phyloP scores from a whole-genome alignment of 2,797 vertebrate species.

The Cercopithecus mitis region DNA sequence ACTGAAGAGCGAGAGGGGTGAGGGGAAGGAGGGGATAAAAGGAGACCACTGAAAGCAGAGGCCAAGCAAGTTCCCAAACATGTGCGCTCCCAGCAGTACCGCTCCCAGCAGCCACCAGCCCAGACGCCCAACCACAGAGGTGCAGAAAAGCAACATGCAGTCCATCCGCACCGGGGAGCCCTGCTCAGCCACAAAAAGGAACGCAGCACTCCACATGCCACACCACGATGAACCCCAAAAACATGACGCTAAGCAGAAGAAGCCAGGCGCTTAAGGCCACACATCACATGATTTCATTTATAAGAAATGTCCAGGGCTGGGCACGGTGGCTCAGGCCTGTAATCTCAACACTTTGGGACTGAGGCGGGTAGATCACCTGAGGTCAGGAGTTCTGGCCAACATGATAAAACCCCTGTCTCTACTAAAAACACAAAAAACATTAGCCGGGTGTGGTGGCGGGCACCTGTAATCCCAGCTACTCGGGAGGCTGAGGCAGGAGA shows the following conservation, averaged over 20 bases:
- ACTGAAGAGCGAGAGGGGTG: accelerated
- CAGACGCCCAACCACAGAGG: neutral
- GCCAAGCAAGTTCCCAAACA: too few relatives aligned
- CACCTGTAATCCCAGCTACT: neutral
- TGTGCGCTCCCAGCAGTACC: accelerated
- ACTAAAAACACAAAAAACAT: neutral
- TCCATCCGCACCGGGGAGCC: neutral
- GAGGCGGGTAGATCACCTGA: neutral
- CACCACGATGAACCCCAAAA: neutral
- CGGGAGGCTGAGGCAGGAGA: neutral
- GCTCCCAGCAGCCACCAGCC: neutral
- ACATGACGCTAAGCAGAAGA: neutral
- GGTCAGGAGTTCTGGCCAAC: neutral
- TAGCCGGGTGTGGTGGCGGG: neutral
- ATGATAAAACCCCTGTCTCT: neutral
- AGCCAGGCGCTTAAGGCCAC: neutral
- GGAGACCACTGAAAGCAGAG: neutral
- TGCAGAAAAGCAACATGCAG: neutral
- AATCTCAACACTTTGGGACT: neutral
- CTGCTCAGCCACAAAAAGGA: neutral
- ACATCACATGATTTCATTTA: accelerated
- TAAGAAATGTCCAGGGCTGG: neutral
- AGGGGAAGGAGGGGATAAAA: neutral
- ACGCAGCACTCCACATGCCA: accelerated
- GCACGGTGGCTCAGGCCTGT: neutral